Evolutionary conservation across 1,140 invertebrate genomes (phyloP).

Genomic region (Tetranychus cinnabarinus): DNA sequence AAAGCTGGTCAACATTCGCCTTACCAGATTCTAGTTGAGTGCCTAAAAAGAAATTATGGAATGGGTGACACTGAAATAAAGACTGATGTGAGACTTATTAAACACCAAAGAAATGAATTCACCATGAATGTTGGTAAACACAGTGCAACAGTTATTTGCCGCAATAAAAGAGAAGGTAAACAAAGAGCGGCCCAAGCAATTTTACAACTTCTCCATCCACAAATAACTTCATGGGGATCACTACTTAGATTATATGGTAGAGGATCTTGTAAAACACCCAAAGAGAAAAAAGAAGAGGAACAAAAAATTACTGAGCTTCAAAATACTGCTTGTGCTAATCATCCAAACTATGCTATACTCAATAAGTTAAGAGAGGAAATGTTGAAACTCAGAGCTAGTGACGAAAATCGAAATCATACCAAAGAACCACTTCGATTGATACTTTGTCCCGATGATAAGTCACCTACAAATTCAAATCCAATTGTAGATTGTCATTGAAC

Average conservation of each 20-base stretch:
- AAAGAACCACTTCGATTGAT: background rate
- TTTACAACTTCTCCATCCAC: slow-evolving; percentile 61
- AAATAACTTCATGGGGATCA: slow-evolving; percentile 83
- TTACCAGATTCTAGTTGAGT: slow-evolving; percentile 73
- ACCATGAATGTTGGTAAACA: slow-evolving; percentile 84
- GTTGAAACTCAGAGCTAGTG: slow-evolving; percentile 35
- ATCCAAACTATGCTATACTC: slow-evolving; percentile 77
- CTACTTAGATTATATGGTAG: slow-evolving; percentile 76
- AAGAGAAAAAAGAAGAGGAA: slow-evolving; percentile 70
- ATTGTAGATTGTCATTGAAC: too few species aligned
- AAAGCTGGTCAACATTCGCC: slow-evolving; percentile 85
- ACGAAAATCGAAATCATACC: background rate
- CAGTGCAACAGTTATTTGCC: slow-evolving; percentile 37
- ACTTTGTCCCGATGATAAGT: background rate
- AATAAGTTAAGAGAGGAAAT: slow-evolving; percentile 72
- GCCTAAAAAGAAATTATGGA: slow-evolving; percentile 73
- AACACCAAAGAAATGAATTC: slow-evolving; percentile 79
- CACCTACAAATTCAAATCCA: too few species aligned
- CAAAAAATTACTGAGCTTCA: slow-evolving; percentile 60
- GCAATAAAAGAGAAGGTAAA: slow-evolving; percentile 93
- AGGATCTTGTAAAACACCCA: slow-evolving; percentile 66
- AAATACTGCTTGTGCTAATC: slow-evolving; percentile 64
- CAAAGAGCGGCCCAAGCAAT: slow-evolving; percentile 87
- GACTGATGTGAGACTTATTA: slow-evolving; percentile 61
- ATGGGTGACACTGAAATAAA: slow-evolving; percentile 64